Base-by-base conservation (phyloP, 2,888 invertebrate genomes). In the Microplitis deprimator region DNA sequence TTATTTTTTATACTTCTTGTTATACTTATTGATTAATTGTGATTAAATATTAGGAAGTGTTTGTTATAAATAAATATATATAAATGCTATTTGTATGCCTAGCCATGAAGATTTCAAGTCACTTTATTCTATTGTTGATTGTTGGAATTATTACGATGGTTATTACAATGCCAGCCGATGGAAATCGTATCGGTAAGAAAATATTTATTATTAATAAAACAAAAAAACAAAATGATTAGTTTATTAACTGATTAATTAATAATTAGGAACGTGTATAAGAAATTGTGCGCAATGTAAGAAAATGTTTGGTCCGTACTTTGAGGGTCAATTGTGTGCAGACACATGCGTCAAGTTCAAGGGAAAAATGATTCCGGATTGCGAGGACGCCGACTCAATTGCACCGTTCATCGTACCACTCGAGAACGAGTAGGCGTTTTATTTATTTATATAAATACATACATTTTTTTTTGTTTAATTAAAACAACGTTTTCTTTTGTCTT, bases 261-360 rank as follows among this genome's bases (percentile, higher is more conserved):
- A 50, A 62, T 72, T 81, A 88, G 95, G 94, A 81, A 92, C 94
- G 73, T 96, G 96, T 90, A 93, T 96, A 78, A 93, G 96, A 83
- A 97, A 97, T 90, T 97, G 97, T 88, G 96, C 96, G 0, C 96
- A 96, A 86, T 97, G 96, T 90, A 96, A 96, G 90, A 95, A 95
- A 89, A 96, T 96, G 94, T 94, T 95, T 82, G 96, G 96, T 0
- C 93, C 93, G 0, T 96, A 95, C 91, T 97, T 97, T 90, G 95
- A 96, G 85, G 96, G 96, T 0, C 94, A 95, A 70, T 92, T 95
- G 0, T 97, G 97, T 89, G 96, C 96, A 0, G 95, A 96, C 84
- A 93, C 95, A 81, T 97, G 97, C 88, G 92, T 96, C 82, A 94
- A 95, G 87, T 94, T 94, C 90, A 95, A 94, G 86, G 96, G 96